phyloP scores from a whole-genome alignment of 2,113 vertebrate species.

The Tachuris rubrigastra region DNA sequence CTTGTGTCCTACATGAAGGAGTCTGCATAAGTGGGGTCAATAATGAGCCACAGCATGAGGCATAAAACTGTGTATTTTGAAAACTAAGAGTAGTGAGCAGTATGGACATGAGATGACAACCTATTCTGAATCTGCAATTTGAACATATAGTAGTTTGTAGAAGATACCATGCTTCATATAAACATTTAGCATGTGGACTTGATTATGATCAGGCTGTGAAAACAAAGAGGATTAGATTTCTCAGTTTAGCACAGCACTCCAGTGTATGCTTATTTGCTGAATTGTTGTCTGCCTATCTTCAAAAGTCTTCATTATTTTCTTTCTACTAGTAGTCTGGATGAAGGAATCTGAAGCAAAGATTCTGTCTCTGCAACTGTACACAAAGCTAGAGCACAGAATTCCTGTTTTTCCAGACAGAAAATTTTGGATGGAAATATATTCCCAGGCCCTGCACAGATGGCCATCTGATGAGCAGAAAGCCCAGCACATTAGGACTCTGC shows the following conservation, averaged over 20 bases:
- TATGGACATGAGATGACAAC: not conserved
- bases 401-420: slow-evolving; percentile 26
- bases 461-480: not conserved
- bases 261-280: not conserved
- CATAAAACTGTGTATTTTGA: not conserved
- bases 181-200: not conserved
- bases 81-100: not conserved
- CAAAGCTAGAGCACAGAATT: not conserved
- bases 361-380: not conserved
- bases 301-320: not conserved
- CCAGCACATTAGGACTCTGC: not conserved
- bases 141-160: not conserved
- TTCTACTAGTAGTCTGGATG: not conserved
- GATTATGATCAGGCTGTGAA: not conserved
- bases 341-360: not conserved
- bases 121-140: not conserved
- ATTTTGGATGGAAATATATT: slow-evolving; percentile 2
- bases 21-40: not conserved
- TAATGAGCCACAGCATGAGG: not conserved
- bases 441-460: slow-evolving; percentile 22
- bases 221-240: not conserved
- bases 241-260: not conserved
- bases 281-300: not conserved
- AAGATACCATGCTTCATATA: not conserved
- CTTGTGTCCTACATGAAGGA: not conserved